These are phyloP conservation scores for Sciaenops ocellatus DNA, from an alignment of 2,797 vertebrate genomes.

Conservation along the genomic window DNA sequence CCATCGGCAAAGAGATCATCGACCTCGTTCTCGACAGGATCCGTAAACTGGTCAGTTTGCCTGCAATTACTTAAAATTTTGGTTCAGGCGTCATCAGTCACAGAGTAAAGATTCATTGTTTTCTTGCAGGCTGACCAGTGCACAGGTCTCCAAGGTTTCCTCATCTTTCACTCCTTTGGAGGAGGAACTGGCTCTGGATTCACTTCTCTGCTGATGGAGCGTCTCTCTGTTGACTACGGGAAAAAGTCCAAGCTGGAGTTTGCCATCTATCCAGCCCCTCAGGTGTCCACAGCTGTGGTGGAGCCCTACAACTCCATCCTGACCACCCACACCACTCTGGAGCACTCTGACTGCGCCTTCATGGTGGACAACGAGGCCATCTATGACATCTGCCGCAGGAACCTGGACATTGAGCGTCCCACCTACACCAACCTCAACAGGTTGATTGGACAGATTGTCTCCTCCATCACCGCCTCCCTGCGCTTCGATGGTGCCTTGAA, in stretches of 20 bases:
- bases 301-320: constrained; percentile 90
- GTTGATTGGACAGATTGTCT: no score
- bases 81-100: neutral
- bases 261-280: constrained; percentile 64
- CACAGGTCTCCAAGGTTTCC: constrained; percentile 88
- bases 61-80: neutral
- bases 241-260: no score
- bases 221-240: constrained; percentile 88
- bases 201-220: constrained; percentile 89
- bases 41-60: constrained; percentile 81
- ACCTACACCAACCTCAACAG: no score
- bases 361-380: no score
- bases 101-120: neutral
- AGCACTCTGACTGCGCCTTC: no score
- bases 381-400: no score
- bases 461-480: no score
- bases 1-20: constrained; percentile 87
- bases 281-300: constrained; percentile 85
- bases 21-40: constrained; percentile 85
- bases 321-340: constrained; percentile 85
- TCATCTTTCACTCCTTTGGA: constrained; percentile 87
- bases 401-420: no score
- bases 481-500: no score
- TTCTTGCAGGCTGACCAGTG: constrained; percentile 85
- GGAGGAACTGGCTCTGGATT: constrained; percentile 89